These are phyloP conservation scores for Agapetus fuscipes DNA, from an alignment of 2,888 invertebrate genomes.

Conservation along the genomic window DNA sequence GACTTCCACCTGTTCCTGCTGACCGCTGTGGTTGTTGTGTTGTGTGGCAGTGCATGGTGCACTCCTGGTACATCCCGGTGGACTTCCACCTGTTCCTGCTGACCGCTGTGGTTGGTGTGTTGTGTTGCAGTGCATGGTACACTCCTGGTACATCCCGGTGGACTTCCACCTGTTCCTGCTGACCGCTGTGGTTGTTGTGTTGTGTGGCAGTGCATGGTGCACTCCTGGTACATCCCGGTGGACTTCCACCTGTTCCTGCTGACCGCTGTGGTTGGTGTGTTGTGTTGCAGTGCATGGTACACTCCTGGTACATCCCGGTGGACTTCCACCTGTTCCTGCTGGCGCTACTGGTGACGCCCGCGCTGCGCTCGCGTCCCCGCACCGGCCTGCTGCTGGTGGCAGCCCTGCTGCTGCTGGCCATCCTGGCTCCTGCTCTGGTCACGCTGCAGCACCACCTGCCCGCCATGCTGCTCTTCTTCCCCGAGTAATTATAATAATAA, in stretches of 20 bases:
- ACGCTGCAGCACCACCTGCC: constrained; percentile 41
- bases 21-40: constrained; percentile 39
- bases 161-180: constrained; percentile 60
- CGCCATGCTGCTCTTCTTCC: constrained; percentile 47
- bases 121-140: constrained; percentile 53
- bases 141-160: constrained; percentile 61
- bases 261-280: constrained; percentile 39
- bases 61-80: constrained; percentile 61
- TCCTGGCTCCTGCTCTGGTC: constrained; percentile 42
- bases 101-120: constrained; percentile 39
- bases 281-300: constrained; percentile 53
- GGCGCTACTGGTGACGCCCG: constrained; percentile 37
- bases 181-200: constrained; percentile 39
- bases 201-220: constrained; percentile 53
- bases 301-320: constrained; percentile 61
- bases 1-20: constrained; percentile 60
- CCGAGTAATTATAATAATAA: constrained; percentile 41
- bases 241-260: constrained; percentile 60
- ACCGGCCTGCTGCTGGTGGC: constrained; percentile 29
- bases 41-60: constrained; percentile 53
- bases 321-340: constrained; percentile 60
- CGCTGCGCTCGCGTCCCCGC: constrained; percentile 25
- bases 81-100: constrained; percentile 60
- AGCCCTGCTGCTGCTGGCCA: constrained; percentile 28
- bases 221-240: constrained; percentile 61